Base-by-base conservation (phyloP, 2,888 invertebrate species). In the Hypomecis atomaria region DNA sequence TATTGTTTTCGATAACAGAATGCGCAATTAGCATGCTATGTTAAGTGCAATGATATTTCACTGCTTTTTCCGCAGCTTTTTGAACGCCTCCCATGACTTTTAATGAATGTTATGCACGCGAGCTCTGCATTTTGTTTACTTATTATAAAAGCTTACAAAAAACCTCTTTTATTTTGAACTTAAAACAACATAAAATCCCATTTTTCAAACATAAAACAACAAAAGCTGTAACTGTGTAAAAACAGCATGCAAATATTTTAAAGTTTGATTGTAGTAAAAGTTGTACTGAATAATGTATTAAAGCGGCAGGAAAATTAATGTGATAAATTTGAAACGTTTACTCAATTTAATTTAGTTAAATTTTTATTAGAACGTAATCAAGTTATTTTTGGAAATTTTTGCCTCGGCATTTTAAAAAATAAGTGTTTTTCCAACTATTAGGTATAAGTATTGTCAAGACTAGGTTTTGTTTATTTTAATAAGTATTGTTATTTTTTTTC, bases 1-100 rank as follows among this genome's bases (percentile, higher is more conserved):
- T 81, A 81, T 81, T 76, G 77, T 78, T 79, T 60, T 69, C 77
- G 78, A 81, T 81, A 79, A 70, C 74, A 71, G 78, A 77, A 80
- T 79, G 74, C 77, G 71, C 77, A 77, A 82, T 81, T 77, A 78
- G 71, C 70, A 71, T 79, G 76, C 69, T 72, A 76, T 71, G 67
- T 69, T 62, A 71, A 62, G 62, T 64, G 59, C 65, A 13, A 56
- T 59, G 61, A 66, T 69, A 59, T 47, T 49, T 67, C 59, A 67
- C 57, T 55, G 49, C 56, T 47, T 50, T 63, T 62, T 63, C 53
- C 54, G 34, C 42, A 58, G 52, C 43, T 63, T 66, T 63, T 60
- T 43, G 36, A 52, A 58, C 57, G 57, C 54, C 42, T 59, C 48
- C 11, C 36, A 59, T 33, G 55, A 11, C 38, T 59, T 56, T 63